Evolutionary conservation across 1,140 invertebrate species (phyloP), one percentile per base, ranked within the genome.

Genomic region (Rhyzopertha dominica): DNA sequence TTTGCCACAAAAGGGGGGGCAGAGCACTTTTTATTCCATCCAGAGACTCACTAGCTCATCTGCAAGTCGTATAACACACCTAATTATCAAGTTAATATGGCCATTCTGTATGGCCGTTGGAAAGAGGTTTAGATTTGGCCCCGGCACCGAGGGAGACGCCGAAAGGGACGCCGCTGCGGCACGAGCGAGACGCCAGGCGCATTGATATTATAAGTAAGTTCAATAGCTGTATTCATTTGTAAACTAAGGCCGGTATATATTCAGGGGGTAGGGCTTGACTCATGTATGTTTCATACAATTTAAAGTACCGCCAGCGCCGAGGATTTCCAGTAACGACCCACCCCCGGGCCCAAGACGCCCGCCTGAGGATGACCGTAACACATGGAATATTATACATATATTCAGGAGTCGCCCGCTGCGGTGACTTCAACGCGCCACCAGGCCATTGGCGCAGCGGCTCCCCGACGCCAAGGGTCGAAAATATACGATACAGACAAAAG

Each of bases 71-170:
- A 85, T 84, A 84, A 84, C 82, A 80, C 77, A 82, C 77, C 82
- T 85, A 85, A 85, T 85, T 85, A 85, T 84, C 81, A 85, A 85
- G 82, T 85, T 84, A 84, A 84, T 84, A 84, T 83, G 82, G 81
- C 75, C 75, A 78, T 79, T 79, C 75, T 76, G 75, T 64, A 63
- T 64, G 58, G 63, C 58, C 58, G 59, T 54, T 58, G 61, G 63
- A 63, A 64, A 65, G 63, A 66, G 67, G 69, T 66, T 64, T 63
- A 61, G 61, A 66, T 59, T 62, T 58, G 61, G 55, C 50, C 46
- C 51, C 49, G 49, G 46, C 38, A 50, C 45, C 31, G 56, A 59
- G 51, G 53, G 52, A 45, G 58, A 56, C 55, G 61, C 51, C 43
- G 43, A 50, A 48, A 38, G 44, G 44, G 53, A 53, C 43, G 44